Conservation (phyloP, 2,888 invertebrate genomes). For the Cheilosia grossa region DNA sequence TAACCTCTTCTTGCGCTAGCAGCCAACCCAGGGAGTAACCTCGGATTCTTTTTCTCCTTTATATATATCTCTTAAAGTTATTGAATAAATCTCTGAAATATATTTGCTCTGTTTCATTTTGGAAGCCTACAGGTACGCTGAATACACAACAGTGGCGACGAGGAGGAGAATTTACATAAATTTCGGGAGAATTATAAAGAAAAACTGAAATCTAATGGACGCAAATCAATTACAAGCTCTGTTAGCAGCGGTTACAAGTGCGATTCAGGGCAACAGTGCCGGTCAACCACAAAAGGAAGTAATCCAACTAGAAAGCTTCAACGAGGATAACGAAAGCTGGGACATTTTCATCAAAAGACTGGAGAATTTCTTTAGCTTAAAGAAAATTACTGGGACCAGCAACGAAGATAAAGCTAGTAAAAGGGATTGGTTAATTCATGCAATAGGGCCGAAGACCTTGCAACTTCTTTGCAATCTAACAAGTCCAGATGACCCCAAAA, state of each 20-base stretch:
- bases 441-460: slow-evolving; percentile 21
- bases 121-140: too few relatives aligned
- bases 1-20: too few relatives aligned
- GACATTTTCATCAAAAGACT: slow-evolving; percentile 37
- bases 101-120: too few relatives aligned
- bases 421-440: slow-evolving; percentile 22
- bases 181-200: too few relatives aligned
- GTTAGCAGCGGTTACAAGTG: slow-evolving; percentile 9
- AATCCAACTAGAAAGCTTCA: slow-evolving; percentile 31
- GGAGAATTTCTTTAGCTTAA: slow-evolving; percentile 77
- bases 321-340: slow-evolving; percentile 37
- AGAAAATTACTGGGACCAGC: slow-evolving; percentile 76
- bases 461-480: slow-evolving; percentile 45
- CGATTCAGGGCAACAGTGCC: slow-evolving; percentile 1
- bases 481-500: slow-evolving; percentile 28
- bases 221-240: slow-evolving; percentile 7
- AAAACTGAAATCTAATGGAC: background rate
- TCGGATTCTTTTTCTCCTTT: too few relatives aligned
- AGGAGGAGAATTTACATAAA: too few relatives aligned
- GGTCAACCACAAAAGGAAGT: slow-evolving; percentile 2
- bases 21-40: too few relatives aligned
- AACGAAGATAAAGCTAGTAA: background rate
- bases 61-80: too few relatives aligned
- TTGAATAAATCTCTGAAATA: too few relatives aligned
- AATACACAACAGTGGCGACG: too few relatives aligned